Evolutionary conservation across 2,888 invertebrate species (phyloP), one percentile per base, ranked within the genome.

Genomic region (Hyposoter dolosus): DNA sequence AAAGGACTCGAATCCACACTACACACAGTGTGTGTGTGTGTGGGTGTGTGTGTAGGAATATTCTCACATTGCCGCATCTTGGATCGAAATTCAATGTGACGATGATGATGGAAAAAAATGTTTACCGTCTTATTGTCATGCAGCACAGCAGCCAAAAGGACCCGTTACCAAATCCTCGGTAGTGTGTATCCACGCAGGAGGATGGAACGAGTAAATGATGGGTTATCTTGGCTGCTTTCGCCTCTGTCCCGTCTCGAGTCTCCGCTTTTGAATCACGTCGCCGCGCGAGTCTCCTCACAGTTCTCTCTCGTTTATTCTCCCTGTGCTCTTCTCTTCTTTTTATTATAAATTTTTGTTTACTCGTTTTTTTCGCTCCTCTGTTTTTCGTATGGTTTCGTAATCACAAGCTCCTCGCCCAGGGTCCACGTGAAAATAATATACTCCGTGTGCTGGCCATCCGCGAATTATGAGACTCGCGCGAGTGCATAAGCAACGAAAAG

Each of bases 391-490:
- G 79, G 76, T 75, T 84, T 83, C 83, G 82, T 88, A 87, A 88
- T 88, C 84, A 88, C 83, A 85, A 88, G 88, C 83, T 87, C 88
- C 87, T 85, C 84, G 74, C 74, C 40, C 40, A 43, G 86, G 89
- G 88, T 90, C 88, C 85, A 83, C 86, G 89, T 86, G 89, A 90
- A 92, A 92, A 92, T 92, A 91, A 92, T 92, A 90, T 87, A 79
- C 89, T 88, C 76, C 74, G 84, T 81, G 79, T 78, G 35, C 35
- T 35, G 78, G 81, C 84, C 89, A 89, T 86, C 88, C 85, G 90
- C 87, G 88, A 92, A 91, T 92, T 91, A 92, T 88, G 90, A 89
- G 90, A 89, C 86, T 89, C 90, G 91, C 91, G 89, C 86, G 81
- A 82, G 91, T 91, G 91, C 87, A 87, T 43, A 19, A 50, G n/a